Evolutionary conservation across 2,797 vertebrate species (phyloP).

Genomic region (Xerus rutilus): DNA sequence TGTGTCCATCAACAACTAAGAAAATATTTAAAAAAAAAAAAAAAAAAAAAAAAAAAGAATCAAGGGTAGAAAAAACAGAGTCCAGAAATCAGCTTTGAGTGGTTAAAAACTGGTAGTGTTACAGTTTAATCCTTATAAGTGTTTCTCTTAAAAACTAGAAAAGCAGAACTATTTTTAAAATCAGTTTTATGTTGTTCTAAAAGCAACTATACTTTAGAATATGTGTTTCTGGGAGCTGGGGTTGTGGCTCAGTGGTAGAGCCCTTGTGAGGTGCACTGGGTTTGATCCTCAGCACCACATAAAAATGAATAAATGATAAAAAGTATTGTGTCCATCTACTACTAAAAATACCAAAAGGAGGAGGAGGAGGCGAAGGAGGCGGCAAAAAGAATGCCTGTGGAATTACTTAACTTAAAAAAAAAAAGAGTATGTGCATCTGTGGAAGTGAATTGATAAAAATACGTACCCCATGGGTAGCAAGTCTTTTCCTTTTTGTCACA

Average conservation of each 20-base stretch:
- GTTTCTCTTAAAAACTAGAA: constrained; percentile 11
- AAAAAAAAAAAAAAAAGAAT: not conserved
- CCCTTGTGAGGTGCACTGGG: too few species aligned
- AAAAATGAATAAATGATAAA: too few species aligned
- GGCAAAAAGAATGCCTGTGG: too few species aligned
- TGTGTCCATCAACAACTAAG: too few species aligned
- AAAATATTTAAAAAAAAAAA: too few species aligned
- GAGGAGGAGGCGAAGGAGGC: too few species aligned
- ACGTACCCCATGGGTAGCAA: not conserved
- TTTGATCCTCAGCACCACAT: too few species aligned
- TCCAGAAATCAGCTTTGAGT: constrained; percentile 28
- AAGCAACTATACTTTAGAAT: not conserved
- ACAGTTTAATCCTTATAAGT: not conserved
- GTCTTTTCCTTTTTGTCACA: constrained; percentile 1
- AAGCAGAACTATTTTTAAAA: constrained; percentile 4
- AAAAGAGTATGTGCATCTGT: not conserved
- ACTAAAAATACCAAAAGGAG: too few species aligned
- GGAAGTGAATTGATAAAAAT: constrained; percentile 20
- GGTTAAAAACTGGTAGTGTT: constrained; percentile 21
- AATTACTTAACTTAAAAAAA: too few species aligned
- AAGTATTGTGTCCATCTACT: too few species aligned
- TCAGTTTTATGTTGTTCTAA: constrained; percentile 29
- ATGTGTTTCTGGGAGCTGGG: not conserved
- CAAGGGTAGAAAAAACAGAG: not conserved
- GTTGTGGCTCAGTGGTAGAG: too few species aligned